Evolutionary conservation across 92 coral and sea anemone species (phyloP), one percentile per base, ranked within the genome.

Genomic region (Epizoanthus scotinus): DNA sequence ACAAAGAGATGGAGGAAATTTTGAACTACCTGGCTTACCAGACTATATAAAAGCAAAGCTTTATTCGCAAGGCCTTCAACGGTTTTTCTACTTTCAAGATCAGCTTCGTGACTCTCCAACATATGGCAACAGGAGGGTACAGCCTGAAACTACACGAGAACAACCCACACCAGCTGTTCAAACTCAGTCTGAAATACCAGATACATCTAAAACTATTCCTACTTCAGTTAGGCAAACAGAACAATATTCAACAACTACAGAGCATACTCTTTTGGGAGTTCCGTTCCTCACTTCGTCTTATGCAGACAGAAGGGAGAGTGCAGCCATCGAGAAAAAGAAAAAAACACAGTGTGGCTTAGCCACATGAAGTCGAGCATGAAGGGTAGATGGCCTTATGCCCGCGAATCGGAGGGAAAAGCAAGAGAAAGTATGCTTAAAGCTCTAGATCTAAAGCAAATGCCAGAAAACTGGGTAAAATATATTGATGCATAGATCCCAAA

Each of bases 341-440:
- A 24, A 67, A 67, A 27, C 72, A n/a, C 72, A 25, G 72, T 31
- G 8, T 67, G 72, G 72, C 15, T 67, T 17, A 67, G 72, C 66
- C 20, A 61, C 66, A 0, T 61, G 28, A 61, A 61, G 66, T 27
- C 66, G 20, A 61, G 66, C 66, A 27, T 28, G 1, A 4, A 31
- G 4, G 36, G 4, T 4, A 31, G 4, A 31, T 1, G 36, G 4
- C 4, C 1, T 31, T 61, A 61, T 61, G 66, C 66, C 20, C 66
- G 66, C 66, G 20, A 61, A 3, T 19, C 28, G 66, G 66, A 61
- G 66, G 20, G 0, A 3, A 61, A 28, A 8, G 66, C 19, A 61
- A 61, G 20, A 19, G 66, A 28, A 61, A 19, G 66, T 1, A 61
- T 27, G 20, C 20, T 61, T 3, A 61, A 61, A 61, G 20, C 27